phyloP scores from a whole-genome alignment of 2,113 vertebrate genomes.

The Sapayoa aenigma region DNA sequence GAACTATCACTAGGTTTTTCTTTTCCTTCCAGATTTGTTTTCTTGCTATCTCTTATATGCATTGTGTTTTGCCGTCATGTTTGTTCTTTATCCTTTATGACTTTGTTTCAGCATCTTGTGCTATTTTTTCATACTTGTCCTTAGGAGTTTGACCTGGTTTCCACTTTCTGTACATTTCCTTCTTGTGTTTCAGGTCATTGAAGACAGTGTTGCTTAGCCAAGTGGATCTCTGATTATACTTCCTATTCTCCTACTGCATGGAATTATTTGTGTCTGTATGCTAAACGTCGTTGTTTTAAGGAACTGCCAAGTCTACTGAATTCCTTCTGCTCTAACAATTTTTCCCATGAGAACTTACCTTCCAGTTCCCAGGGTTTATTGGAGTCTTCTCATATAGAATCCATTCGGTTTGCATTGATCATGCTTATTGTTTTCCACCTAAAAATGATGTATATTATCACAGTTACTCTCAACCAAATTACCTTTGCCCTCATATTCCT shows the following conservation, averaged over 20 bases:
- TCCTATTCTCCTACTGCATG: constrained; percentile 35
- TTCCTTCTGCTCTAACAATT: constrained; percentile 8
- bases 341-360: constrained; percentile 41
- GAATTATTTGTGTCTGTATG: constrained; percentile 29
- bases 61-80: neutral
- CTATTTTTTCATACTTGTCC: neutral
- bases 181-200: constrained; percentile 38
- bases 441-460: neutral
- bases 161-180: constrained; percentile 31
- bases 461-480: neutral
- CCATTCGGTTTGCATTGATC: neutral
- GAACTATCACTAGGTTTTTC: neutral
- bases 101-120: neutral
- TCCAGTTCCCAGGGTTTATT: neutral
- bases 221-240: neutral
- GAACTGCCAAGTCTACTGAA: constrained; percentile 39
- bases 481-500: neutral
- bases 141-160: constrained; percentile 12
- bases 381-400: neutral
- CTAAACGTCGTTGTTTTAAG: constrained; percentile 31
- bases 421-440: neutral
- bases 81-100: neutral
- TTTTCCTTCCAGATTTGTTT: neutral
- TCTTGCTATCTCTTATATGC: neutral
- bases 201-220: neutral